phyloP scores from a whole-genome alignment of 2,888 invertebrate species.

The Abrostola tripartita region DNA sequence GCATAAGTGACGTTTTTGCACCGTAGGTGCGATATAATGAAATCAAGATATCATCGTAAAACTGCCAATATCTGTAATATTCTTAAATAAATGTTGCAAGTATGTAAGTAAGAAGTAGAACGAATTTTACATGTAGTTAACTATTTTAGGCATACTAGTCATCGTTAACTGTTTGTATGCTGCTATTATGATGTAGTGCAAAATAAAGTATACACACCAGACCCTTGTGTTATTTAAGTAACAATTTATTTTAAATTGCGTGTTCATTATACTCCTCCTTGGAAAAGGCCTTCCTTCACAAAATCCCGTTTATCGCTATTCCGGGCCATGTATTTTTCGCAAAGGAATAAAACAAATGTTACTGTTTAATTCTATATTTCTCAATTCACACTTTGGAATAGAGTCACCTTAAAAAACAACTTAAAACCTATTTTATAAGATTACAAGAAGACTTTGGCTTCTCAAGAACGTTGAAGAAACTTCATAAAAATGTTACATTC shows the following conservation, averaged over 20 bases:
- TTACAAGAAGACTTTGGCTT: constrained; percentile 86
- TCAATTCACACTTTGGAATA: constrained; percentile 67
- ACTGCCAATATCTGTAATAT: constrained; percentile 17
- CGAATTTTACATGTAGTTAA: constrained; percentile 40
- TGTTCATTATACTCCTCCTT: no score
- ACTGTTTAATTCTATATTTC: constrained; percentile 61
- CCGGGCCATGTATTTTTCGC: no score
- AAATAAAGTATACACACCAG: constrained; percentile 51
- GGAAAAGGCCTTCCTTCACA: no score
- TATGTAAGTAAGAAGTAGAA: constrained; percentile 21
- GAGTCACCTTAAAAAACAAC: constrained; percentile 63
- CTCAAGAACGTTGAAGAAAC: constrained; percentile 73
- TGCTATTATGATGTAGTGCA: constrained; percentile 43
- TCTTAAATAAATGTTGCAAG: constrained; percentile 12
- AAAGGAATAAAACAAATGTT: constrained; percentile 25
- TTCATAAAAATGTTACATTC: constrained; percentile 65
- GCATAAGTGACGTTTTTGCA: no score
- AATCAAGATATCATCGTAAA: constrained; percentile 4
- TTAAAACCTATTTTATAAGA: constrained; percentile 71
- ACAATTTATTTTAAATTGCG: constrained; percentile 14
- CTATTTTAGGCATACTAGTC: constrained; percentile 60
- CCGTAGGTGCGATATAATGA: neutral
- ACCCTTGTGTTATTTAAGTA: constrained; percentile 24
- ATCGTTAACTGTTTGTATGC: constrained; percentile 56
- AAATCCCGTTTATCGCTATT: no score